Percentiles rank a stretch among this genome's conserved stretches.
phyloP scores from a whole-genome alignment of 1,140 invertebrate species.

The Matsumurasca onukii region DNA sequence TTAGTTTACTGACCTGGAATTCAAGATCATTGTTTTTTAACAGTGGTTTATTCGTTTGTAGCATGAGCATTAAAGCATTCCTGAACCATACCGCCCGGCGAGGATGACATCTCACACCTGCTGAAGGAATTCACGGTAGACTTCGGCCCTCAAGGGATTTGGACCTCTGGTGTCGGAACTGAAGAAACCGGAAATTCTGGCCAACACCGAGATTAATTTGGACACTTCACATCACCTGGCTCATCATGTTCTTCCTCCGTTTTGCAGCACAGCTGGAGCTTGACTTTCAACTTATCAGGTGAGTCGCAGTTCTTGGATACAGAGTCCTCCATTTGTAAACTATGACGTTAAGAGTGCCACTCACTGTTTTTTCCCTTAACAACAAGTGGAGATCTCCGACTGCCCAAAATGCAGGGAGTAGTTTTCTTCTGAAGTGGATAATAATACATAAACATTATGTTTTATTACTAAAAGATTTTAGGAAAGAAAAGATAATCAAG shows the following conservation, averaged over 20 bases:
- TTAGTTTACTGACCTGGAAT: no score
- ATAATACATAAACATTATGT: no score
- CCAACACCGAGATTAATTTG: constrained; percentile 58
- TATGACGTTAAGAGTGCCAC: no score
- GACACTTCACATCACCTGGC: constrained; percentile 79
- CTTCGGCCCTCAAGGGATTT: constrained; percentile 72
- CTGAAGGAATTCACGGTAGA: constrained; percentile 78
- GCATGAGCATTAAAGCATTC: constrained; percentile 67
- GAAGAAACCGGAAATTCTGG: constrained; percentile 60
- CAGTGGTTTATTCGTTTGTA: no score
- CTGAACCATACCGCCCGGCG: constrained; percentile 64
- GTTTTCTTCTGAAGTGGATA: no score
- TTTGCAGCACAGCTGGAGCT: constrained; percentile 72
- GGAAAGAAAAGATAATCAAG: no score
- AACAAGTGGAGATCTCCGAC: no score
- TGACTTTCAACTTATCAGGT: constrained; percentile 63
- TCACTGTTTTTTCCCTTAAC: no score
- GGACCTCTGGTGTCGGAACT: constrained; percentile 63
- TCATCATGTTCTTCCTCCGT: constrained; percentile 76
- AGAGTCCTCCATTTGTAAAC: no score
- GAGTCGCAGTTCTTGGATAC: constrained; percentile 26
- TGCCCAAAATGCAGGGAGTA: no score
- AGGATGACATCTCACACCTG: constrained; percentile 71
- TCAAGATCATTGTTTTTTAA: no score
- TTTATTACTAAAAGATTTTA: no score